phyloP scores from a whole-genome alignment of 2,797 vertebrate species.

The Psittacula echo region DNA sequence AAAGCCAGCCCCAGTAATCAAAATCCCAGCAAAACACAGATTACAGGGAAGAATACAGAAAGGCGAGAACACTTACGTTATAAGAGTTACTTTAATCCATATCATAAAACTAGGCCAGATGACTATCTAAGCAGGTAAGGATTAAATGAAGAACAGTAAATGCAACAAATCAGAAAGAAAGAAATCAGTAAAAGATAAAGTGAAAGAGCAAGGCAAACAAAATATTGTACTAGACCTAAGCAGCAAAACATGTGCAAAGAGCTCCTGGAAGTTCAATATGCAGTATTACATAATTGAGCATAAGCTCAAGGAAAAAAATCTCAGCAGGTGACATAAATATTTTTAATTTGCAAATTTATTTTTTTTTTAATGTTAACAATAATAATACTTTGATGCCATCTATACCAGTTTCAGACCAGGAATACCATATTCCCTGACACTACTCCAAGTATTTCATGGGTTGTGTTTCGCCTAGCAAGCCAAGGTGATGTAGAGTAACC shows the following conservation, averaged over 20 bases:
- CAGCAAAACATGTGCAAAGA: not conserved
- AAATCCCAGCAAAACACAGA: constrained; percentile 51
- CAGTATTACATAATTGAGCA: not conserved
- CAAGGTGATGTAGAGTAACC: not conserved
- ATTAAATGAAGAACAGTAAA: constrained; percentile 48
- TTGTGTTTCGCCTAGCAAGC: not conserved
- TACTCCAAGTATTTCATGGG: not conserved
- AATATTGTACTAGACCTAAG: not conserved
- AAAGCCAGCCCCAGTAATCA: constrained; percentile 40
- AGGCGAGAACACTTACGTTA: constrained; percentile 21
- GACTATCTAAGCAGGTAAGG: constrained; percentile 48
- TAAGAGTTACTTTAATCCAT: constrained; percentile 42
- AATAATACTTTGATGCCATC: not conserved
- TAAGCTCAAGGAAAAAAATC: not conserved
- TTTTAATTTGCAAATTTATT: not conserved
- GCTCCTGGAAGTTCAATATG: not conserved
- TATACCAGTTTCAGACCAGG: not conserved
- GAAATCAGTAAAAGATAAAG: not conserved
- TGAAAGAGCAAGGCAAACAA: constrained; percentile 16
- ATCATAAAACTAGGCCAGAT: constrained; percentile 52
- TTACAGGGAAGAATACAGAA: constrained; percentile 36
- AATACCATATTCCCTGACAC: not conserved
- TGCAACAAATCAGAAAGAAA: constrained; percentile 15
- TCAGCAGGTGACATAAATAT: not conserved
- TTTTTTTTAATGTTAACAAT: not conserved